Evolutionary conservation across 2,888 invertebrate genomes (phyloP).

Genomic region (Drosophila anomalipes): DNA sequence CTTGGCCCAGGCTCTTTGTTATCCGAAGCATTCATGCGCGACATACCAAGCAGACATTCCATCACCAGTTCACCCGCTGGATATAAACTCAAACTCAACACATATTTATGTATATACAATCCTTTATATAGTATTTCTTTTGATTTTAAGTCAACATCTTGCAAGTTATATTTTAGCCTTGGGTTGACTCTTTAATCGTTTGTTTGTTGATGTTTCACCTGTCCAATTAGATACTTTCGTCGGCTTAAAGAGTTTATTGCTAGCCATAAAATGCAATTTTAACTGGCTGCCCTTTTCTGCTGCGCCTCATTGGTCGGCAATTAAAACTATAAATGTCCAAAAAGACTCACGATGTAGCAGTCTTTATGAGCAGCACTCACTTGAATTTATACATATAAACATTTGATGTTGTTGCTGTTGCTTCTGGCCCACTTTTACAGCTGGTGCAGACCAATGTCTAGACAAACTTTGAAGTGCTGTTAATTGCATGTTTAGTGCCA

Average conservation of each 20-base stretch:
- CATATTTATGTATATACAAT: conserved; percentile 1
- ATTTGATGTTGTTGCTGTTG: conserved; percentile 30
- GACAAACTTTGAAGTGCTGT: conserved; percentile 58
- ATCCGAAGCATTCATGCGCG: conserved; percentile 68
- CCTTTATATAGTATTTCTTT: not conserved
- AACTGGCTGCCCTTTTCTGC: conserved; percentile 43
- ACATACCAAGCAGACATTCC: conserved; percentile 55
- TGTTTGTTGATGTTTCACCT: conserved; percentile 72
- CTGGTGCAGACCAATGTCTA: conserved; percentile 54
- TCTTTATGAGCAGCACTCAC: conserved; percentile 52
- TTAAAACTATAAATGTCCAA: conserved; percentile 57
- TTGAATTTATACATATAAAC: conserved; percentile 18
- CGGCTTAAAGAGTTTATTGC: conserved; percentile 61
- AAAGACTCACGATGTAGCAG: conserved; percentile 40
- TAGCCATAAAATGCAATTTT: conserved; percentile 64
- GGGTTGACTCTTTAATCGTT: conserved; percentile 45
- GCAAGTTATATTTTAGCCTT: conserved; percentile 6
- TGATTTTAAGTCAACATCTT: conserved; percentile 16
- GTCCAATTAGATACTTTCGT: conserved; percentile 77
- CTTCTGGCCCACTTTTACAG: conserved; percentile 43
- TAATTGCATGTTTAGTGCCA: conserved; percentile 67
- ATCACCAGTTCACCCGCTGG: not conserved
- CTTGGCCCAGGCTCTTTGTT: conserved; percentile 51
- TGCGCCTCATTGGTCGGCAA: conserved; percentile 40
- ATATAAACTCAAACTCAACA: conserved; percentile 1